These are phyloP conservation scores for Temnothorax longispinosus DNA, from an alignment of 1,140 invertebrate species.

Conservation along the genomic window DNA sequence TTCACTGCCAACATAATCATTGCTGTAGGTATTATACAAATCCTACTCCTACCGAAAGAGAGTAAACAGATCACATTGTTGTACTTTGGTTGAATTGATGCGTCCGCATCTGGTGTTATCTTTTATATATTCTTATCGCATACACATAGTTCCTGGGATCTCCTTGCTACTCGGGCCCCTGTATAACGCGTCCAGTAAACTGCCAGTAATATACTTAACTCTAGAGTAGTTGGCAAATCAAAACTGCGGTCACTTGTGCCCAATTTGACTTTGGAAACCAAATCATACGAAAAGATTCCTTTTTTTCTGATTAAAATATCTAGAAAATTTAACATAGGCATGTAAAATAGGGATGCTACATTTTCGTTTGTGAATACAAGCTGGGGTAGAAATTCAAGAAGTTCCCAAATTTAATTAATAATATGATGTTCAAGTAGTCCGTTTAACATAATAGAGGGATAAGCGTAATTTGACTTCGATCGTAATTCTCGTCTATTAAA, in stretches of 20 bases:
- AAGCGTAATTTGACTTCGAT: slow-evolving; percentile 9
- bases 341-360: slow-evolving; percentile 19
- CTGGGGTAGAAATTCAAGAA: slow-evolving; percentile 16
- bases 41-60: slow-evolving; percentile 67
- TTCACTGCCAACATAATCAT: slow-evolving; percentile 81
- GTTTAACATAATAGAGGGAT: slow-evolving; percentile 26
- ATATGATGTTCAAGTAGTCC: slow-evolving; percentile 27
- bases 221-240: slow-evolving; percentile 60
- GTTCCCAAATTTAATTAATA: slow-evolving; percentile 30
- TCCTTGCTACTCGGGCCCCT: slow-evolving; percentile 57
- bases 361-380: slow-evolving; percentile 12
- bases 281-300: neutral
- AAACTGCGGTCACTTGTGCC: slow-evolving; percentile 29
- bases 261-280: slow-evolving; percentile 34
- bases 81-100: slow-evolving; percentile 51
- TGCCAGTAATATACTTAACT: slow-evolving; percentile 68
- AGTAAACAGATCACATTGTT: slow-evolving; percentile 58
- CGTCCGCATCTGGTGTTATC: slow-evolving; percentile 53
- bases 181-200: slow-evolving; percentile 62
- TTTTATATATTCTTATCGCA: slow-evolving; percentile 57
- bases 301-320: neutral
- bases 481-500: slow-evolving; percentile 19
- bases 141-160: slow-evolving; percentile 60
- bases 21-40: slow-evolving; percentile 74
- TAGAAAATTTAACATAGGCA: slow-evolving; percentile 28